A percentile compares a stretch with the other conserved stretches of the same genome.
Evolutionary conservation across 2,113 vertebrate species (phyloP).

Genomic region (Microcebus ravelobensis): DNA sequence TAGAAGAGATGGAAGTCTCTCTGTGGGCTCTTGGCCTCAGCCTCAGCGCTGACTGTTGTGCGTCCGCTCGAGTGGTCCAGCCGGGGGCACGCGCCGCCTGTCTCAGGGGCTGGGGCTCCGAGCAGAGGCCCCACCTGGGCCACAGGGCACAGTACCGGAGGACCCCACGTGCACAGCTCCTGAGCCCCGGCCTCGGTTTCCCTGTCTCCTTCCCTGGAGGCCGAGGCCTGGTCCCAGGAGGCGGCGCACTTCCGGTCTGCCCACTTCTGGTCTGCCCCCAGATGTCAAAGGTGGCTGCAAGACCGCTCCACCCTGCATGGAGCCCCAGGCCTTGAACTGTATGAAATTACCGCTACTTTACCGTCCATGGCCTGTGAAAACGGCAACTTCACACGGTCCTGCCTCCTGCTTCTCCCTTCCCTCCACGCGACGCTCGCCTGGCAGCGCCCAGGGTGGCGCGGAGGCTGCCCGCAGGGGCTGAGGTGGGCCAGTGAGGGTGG

Average conservation of each 20-base stretch:
- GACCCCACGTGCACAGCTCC: neutral
- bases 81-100: too few species aligned
- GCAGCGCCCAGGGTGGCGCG: neutral
- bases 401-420: neutral
- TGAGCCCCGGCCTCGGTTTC: accelerated
- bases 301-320: neutral
- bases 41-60: accelerated
- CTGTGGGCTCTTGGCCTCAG: accelerated
- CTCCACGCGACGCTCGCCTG: neutral
- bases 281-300: neutral
- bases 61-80: too few species aligned
- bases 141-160: accelerated
- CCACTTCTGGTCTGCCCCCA: neutral
- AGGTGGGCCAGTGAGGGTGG: neutral
- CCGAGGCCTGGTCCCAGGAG: accelerated
- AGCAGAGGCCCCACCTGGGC: accelerated
- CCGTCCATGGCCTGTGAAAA: neutral
- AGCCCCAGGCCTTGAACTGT: accelerated
- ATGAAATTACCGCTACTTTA: accelerated
- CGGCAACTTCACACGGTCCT: accelerated
- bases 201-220: neutral
- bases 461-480: neutral
- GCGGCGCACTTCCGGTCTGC: accelerated
- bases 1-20: neutral
- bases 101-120: accelerated